Evolutionary conservation across 2,797 vertebrate species (phyloP).

Genomic region (Mus spretus): DNA sequence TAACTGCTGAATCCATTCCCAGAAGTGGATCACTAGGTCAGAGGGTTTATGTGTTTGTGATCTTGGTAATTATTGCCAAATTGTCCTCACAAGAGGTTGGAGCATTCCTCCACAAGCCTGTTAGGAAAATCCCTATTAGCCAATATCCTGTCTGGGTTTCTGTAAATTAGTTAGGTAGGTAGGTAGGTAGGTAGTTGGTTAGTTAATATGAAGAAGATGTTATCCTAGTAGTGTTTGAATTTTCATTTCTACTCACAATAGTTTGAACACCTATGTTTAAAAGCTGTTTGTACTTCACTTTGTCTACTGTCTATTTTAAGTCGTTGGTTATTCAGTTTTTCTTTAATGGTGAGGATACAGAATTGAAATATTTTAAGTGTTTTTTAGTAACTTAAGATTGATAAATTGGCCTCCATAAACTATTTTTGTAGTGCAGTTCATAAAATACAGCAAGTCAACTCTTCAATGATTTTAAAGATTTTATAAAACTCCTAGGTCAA

Average conservation of each 20-base stretch:
- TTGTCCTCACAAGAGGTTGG: conserved; percentile 45
- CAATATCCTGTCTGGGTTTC: background rate
- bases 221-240: conserved; percentile 24
- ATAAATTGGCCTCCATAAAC: conserved; percentile 6
- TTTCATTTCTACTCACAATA: conserved; percentile 43
- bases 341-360: conserved; percentile 51
- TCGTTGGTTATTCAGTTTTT: conserved; percentile 29
- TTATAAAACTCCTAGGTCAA: conserved; percentile 58
- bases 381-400: conserved; percentile 60
- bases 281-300: background rate
- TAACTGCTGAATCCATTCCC: conserved; percentile 31
- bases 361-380: conserved; percentile 15
- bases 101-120: conserved; percentile 6
- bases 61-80: conserved; percentile 52
- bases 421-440: background rate
- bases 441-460: conserved; percentile 35
- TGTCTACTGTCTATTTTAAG: background rate
- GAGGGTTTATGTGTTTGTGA: conserved; percentile 43
- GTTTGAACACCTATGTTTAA: conserved; percentile 37
- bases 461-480: conserved; percentile 52
- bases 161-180: background rate
- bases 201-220: conserved; percentile 28
- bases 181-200: background rate
- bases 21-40: conserved; percentile 56
- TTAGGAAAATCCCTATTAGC: conserved; percentile 50